Base-by-base conservation (phyloP, 2,113 vertebrate genomes). In the Chrysemys picta region DNA sequence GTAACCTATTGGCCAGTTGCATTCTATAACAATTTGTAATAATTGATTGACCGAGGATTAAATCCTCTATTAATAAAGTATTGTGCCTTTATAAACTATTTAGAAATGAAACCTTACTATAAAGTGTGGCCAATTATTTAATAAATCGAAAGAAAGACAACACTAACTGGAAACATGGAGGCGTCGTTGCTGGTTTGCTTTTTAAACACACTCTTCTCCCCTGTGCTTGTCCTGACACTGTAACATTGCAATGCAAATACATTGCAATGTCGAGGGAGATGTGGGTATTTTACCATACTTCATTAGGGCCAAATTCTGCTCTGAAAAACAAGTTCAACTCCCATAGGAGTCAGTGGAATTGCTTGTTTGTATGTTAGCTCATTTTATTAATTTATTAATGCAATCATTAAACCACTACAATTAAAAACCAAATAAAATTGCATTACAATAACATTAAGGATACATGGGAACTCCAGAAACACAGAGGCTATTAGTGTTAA, bases 331-430 rank as follows among this genome's bases (percentile, higher is more conserved):
- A 83, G 89, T 75, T 79, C 35, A 19, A 85, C 29, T 85, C 92
- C 56, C 95, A 8, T 9, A 50, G 93, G 88, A 96, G 85, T 54
- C 50, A 19, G 76, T 6, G 0, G 80, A 85, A 89, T 79, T 93
- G 90, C 83, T 88, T 85, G 85, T 93, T 75, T 87, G 54, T 93
- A 92, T 52, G 81, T 65, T 38, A 13, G 72, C 90, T 87, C 83
- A 54, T 93, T 85, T 31, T 84, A 24, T 59, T 12, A 5, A 24
- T n/a, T 96, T 95, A 95, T 96, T 97, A 96, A 97, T 89, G 93
- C 88, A 95, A 93, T 96, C 95, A 97, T 97, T 97, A 94, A 96
- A 96, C 95, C 85, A 96, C 93, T 80, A 89, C 95, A 93, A 95
- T 95, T 97, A 97, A 96, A 92, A 80, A 94, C 49, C 75, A 86